Evolutionary conservation across 1,140 invertebrate species (phyloP).

Genomic region (Temnothorax curvispinosus): DNA sequence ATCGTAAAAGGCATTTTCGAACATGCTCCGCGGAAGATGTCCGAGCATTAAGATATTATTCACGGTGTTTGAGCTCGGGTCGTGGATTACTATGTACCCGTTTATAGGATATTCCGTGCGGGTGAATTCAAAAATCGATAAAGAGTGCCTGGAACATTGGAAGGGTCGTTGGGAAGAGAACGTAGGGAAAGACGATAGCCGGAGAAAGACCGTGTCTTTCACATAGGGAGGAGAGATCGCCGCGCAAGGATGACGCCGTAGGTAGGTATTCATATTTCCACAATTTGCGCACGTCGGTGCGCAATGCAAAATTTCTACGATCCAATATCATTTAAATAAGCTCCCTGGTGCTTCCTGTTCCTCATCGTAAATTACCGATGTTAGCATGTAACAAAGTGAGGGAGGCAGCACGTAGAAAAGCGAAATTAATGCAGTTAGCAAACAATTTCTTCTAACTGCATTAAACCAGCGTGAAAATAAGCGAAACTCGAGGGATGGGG

Average conservation of each 20-base stretch:
- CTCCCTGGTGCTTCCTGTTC: not conserved
- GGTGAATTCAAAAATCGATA: constrained; percentile 61
- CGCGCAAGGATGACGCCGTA: not conserved
- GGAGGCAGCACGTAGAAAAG: not conserved
- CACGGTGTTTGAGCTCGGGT: constrained; percentile 48
- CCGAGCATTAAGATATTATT: constrained; percentile 62
- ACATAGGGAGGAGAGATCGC: not conserved
- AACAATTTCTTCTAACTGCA: not conserved
- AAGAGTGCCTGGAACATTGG: constrained; percentile 44
- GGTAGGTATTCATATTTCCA: constrained; percentile 24
- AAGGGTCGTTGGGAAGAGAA: constrained; percentile 42
- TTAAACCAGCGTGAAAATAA: constrained; percentile 23
- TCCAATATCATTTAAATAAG: constrained; percentile 50
- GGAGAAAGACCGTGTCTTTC: constrained; percentile 15
- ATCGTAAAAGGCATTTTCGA: constrained; percentile 57
- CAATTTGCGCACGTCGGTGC: constrained; percentile 28
- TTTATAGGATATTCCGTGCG: constrained; percentile 58
- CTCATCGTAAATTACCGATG: constrained; percentile 18
- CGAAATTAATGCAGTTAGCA: constrained; percentile 35
- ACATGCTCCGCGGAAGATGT: constrained; percentile 33
- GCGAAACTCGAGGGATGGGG: too few relatives aligned
- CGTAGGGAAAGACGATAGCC: constrained; percentile 26
- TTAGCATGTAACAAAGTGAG: not conserved
- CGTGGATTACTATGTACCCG: constrained; percentile 58
- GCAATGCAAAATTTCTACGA: constrained; percentile 26